These are phyloP conservation scores for Seriola quinqueradiata DNA, from an alignment of 2,113 vertebrate genomes.

Conservation along the genomic window DNA sequence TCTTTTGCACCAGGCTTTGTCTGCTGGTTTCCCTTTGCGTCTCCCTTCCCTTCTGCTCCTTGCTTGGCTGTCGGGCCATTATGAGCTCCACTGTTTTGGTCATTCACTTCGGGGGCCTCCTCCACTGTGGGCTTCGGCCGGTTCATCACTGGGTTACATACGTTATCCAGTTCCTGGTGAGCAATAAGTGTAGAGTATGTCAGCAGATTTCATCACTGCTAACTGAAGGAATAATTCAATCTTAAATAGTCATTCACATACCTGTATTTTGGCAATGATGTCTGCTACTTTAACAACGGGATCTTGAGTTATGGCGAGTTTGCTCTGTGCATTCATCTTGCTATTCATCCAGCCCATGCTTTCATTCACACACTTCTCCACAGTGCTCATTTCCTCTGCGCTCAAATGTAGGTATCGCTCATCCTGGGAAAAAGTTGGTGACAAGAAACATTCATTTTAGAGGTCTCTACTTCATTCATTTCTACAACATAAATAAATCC, in stretches of 20 bases:
- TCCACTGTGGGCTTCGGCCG: conserved; percentile 91
- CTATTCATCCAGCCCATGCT: conserved; percentile 94
- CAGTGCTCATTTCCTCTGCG: conserved; percentile 88
- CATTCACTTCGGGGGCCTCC: conserved; percentile 83
- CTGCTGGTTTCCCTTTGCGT: conserved; percentile 85
- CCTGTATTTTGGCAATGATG: conserved; percentile 92
- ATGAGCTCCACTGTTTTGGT: conserved; percentile 85
- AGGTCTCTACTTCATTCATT: background rate
- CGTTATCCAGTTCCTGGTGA: conserved; percentile 90
- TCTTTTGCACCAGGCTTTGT: conserved; percentile 86
- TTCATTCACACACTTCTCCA: conserved; percentile 90
- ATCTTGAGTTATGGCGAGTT: conserved; percentile 90
- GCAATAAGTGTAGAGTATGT: background rate
- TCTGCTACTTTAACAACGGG: conserved; percentile 94
- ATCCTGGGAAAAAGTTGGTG: conserved; percentile 83
- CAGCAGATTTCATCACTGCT: background rate
- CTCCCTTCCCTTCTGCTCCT: conserved; percentile 84
- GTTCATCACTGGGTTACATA: conserved; percentile 90
- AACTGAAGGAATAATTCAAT: background rate
- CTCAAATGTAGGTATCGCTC: conserved; percentile 91
- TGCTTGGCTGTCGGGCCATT: conserved; percentile 88
- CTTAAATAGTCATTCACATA: conserved; percentile 66
- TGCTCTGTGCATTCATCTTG: conserved; percentile 94
- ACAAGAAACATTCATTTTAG: conserved; percentile 1
- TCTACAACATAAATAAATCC: background rate